These are phyloP conservation scores for Rhyzopertha dominica DNA, from an alignment of 1,140 invertebrate species.

Conservation along the genomic window DNA sequence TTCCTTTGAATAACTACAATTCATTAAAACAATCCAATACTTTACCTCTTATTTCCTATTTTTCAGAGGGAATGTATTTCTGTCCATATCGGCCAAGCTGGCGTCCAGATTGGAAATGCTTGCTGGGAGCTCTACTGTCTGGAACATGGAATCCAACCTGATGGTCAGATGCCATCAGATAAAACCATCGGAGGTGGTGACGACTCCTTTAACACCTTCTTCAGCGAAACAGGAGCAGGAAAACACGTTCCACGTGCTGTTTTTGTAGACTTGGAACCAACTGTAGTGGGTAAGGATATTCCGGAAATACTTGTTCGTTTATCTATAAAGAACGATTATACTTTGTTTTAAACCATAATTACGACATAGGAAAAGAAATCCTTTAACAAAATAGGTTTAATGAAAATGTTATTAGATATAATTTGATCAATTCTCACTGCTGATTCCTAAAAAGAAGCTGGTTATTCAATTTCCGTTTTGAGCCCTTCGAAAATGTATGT, in stretches of 20 bases:
- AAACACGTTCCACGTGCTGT: slow-evolving; percentile 67
- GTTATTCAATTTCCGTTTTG: too few relatives aligned
- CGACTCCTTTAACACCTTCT: slow-evolving; percentile 79
- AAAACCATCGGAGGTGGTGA: slow-evolving; percentile 63
- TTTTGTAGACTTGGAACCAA: slow-evolving; percentile 68
- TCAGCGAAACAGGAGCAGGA: slow-evolving; percentile 71
- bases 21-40: background rate
- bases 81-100: slow-evolving; percentile 83
- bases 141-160: slow-evolving; percentile 86
- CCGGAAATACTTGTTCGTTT: slow-evolving; percentile 1
- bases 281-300: slow-evolving; percentile 59
- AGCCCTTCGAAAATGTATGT: too few relatives aligned
- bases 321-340: too few relatives aligned
- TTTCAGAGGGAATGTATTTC: slow-evolving; percentile 77
- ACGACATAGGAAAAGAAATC: too few relatives aligned
- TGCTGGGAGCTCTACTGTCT: slow-evolving; percentile 85
- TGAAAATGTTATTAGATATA: too few relatives aligned
- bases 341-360: too few relatives aligned
- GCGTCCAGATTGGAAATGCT: slow-evolving; percentile 85
- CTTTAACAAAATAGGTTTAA: too few relatives aligned
- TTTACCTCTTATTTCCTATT: slow-evolving; percentile 12
- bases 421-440: too few relatives aligned
- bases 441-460: too few relatives aligned
- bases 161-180: slow-evolving; percentile 78
- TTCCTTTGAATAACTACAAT: too few relatives aligned